Conservation (phyloP, 1,140 invertebrate genomes). For the Argopecten irradians region DNA sequence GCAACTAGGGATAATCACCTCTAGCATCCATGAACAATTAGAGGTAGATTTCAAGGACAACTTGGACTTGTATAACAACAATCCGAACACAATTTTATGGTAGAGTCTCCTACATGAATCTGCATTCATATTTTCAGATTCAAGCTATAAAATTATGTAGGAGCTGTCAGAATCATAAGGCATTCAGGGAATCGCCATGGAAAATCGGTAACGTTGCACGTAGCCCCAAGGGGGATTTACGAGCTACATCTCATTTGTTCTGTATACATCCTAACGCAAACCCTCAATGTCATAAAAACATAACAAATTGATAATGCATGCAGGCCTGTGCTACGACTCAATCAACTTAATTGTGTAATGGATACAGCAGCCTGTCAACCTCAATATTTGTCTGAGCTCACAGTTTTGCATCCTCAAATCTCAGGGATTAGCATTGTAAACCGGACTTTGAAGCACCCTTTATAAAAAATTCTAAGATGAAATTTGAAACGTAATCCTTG, state of each 20-base stretch:
- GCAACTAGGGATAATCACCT: no score
- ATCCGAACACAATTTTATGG: no score
- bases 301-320: background rate
- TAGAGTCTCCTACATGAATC: no score
- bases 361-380: background rate
- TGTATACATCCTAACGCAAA: background rate
- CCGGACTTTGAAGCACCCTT: background rate
- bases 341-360: conserved; percentile 15
- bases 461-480: background rate
- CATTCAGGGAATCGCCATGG: background rate
- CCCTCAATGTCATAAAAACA: background rate
- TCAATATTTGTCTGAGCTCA: background rate
- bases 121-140: background rate
- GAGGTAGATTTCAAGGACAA: no score
- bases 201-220: conserved; percentile 8
- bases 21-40: no score
- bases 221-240: background rate
- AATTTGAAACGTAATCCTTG: background rate
- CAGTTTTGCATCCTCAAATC: background rate
- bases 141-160: background rate
- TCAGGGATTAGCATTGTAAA: background rate
- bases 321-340: background rate
- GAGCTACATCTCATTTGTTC: background rate
- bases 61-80: no score
- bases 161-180: background rate